phyloP scores from a whole-genome alignment of 2,113 vertebrate species.

The Alouatta palliata region DNA sequence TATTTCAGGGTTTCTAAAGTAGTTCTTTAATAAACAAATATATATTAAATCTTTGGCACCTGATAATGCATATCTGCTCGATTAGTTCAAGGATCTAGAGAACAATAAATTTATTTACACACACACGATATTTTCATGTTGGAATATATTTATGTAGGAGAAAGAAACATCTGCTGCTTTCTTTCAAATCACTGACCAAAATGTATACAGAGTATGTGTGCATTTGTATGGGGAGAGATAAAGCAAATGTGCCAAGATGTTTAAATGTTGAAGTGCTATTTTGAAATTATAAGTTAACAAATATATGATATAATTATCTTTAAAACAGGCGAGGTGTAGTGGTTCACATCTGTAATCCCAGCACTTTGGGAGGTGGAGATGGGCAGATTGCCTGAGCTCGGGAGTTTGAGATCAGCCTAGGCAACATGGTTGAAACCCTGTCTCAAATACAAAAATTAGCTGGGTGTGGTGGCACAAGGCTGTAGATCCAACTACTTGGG shows the following conservation, averaged over 20 bases:
- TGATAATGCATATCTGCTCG: not conserved
- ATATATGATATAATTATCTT: no score
- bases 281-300: not conserved
- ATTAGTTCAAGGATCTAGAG: not conserved
- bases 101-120: not conserved
- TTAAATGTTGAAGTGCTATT: not conserved
- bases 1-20: slow-evolving; percentile 22
- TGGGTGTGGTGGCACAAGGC: no score
- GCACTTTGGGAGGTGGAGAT: no score
- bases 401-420: no score
- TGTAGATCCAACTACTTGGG: no score
- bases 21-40: slow-evolving; percentile 22
- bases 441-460: no score
- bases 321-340: no score
- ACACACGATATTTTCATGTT: not conserved
- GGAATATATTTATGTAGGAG: not conserved
- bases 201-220: not conserved
- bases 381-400: no score
- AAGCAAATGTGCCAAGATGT: not conserved
- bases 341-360: no score
- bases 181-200: not conserved
- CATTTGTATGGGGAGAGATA: not conserved
- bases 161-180: not conserved
- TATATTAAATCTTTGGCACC: not conserved
- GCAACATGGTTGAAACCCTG: no score